Evolutionary conservation across 2,797 vertebrate species (phyloP), one percentile per base, ranked within the genome.

Genomic region (Parambassis ranga): DNA sequence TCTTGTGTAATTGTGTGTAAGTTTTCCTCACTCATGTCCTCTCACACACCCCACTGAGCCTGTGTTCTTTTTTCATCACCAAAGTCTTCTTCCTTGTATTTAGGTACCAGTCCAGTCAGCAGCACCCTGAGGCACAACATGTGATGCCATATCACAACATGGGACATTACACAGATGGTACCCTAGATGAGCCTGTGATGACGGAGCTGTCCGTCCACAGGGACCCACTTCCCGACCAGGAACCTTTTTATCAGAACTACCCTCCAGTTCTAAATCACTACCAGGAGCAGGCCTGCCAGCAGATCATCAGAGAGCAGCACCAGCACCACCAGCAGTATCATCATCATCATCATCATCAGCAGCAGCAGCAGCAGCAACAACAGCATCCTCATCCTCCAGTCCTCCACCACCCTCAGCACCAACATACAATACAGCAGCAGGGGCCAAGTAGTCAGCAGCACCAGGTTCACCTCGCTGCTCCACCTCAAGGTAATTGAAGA

Each of bases 61-160:
- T n/a, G 0, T 43, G 52, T 35, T 36, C 10, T 42, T 18, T 27
- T 49, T 53, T 16, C 56, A 33, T 43, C 10, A 9, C 10, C 4
- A 13, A 28, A 7, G 4, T 24, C 6, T n/a, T 43, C 24, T 13
- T 16, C 5, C 8, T 41, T 24, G 20, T 51, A n/a, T 30, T 35
- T 6, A 94, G 93, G 91, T 93, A 91, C 68, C 89, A 91, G 71
- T 80, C 89, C 33, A 90, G 77, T 67, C 87, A 89, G 71, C 87
- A 89, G 75, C 85, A 91, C 43, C 84, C 88, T 0, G 83, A 92
- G 60, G 81, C 87, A 0, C 87, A 91, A 41, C 75, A 91, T 60
- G 77, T 82, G 41, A 71, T 84, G 42, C 77, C 85, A 0, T 87
- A 90, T 70, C 82, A 85, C 71, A 87, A 81, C 75, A 75, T 73